Conservation (phyloP, 2,113 vertebrate genomes). For the Synodontis membranacea region DNA sequence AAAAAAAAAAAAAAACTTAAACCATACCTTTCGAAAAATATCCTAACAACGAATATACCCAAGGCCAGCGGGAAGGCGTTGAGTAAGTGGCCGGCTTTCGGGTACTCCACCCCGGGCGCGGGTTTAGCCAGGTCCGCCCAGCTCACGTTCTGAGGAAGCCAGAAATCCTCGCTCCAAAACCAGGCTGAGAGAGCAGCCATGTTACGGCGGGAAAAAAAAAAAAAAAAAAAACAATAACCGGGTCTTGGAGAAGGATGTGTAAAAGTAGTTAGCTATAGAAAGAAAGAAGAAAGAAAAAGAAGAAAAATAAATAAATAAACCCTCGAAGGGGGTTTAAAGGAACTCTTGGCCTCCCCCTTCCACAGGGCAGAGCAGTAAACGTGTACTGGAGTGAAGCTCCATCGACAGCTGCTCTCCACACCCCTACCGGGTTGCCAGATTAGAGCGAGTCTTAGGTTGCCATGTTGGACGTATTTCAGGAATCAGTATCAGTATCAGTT, state of each 20-base stretch:
- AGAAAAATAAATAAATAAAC: too few relatives aligned
- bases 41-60: constrained; percentile 82
- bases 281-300: not conserved
- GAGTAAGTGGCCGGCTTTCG: constrained; percentile 81
- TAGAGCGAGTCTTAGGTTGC: not conserved
- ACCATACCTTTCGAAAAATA: constrained; percentile 93
- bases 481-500: not conserved
- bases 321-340: not conserved
- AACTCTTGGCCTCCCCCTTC: constrained; percentile 12
- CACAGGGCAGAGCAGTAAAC: not conserved
- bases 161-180: constrained; percentile 95
- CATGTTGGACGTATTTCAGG: not conserved
- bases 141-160: constrained; percentile 93
- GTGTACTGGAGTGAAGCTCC: constrained; percentile 29
- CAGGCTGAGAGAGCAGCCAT: constrained; percentile 85
- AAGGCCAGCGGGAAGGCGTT: constrained; percentile 83
- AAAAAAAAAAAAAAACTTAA: too few relatives aligned
- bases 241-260: constrained; percentile 6
- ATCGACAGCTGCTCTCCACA: constrained; percentile 27
- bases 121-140: constrained; percentile 88
- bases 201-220: constrained; percentile 40
- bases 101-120: constrained; percentile 78
- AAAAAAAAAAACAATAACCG: too few relatives aligned
- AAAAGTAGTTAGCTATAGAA: not conserved
- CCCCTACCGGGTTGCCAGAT: constrained; percentile 31